These are phyloP conservation scores for Linnaemya vulpina DNA, from an alignment of 2,888 invertebrate species.

Conservation along the genomic window DNA sequence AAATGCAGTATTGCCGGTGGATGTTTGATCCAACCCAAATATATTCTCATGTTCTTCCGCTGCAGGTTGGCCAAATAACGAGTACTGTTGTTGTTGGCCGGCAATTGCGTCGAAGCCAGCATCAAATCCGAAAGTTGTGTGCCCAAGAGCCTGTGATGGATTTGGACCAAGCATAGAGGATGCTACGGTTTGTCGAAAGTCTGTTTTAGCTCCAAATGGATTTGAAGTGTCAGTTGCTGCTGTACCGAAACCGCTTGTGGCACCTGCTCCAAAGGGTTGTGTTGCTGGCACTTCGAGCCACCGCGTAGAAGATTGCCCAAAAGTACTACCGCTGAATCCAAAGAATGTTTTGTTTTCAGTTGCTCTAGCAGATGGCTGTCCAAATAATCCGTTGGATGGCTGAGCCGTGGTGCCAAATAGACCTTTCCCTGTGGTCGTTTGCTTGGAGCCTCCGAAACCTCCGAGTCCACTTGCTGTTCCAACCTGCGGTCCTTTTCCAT, in stretches of 20 bases:
- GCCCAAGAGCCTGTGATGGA: constrained; percentile 83
- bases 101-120: constrained; percentile 80
- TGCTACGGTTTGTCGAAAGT: constrained; percentile 84
- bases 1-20: constrained; percentile 79
- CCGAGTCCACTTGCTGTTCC: constrained; percentile 76
- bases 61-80: constrained; percentile 78
- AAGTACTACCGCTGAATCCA: constrained; percentile 81
- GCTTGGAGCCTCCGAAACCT: constrained; percentile 82
- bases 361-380: constrained; percentile 80
- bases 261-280: constrained; percentile 84
- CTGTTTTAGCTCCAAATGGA: constrained; percentile 81
- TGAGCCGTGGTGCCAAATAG: constrained; percentile 84
- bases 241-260: constrained; percentile 80
- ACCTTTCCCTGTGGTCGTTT: constrained; percentile 78
- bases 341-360: constrained; percentile 85
- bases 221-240: constrained; percentile 78
- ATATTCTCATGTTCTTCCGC: constrained; percentile 82
- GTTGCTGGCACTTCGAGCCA: constrained; percentile 84
- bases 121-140: constrained; percentile 80
- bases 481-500: constrained; percentile 90
- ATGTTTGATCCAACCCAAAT: constrained; percentile 79
- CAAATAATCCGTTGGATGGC: constrained; percentile 84
- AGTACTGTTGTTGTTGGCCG: constrained; percentile 76
- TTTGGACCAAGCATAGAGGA: constrained; percentile 84
- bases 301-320: constrained; percentile 83